Evolutionary conservation across 2,797 vertebrate genomes (phyloP).

Genomic region (Sebastes matsubarae): DNA sequence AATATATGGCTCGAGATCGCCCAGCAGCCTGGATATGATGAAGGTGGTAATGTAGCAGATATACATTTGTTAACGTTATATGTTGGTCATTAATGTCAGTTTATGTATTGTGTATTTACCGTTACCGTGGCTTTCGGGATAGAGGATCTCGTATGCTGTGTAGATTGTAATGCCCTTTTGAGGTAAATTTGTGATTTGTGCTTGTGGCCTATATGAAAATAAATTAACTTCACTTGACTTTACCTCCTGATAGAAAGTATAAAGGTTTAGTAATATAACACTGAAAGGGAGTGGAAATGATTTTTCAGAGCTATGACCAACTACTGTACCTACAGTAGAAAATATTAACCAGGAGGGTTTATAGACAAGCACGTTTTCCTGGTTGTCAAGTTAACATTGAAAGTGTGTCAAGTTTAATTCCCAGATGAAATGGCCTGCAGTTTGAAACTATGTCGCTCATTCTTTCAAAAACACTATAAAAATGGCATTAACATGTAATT

Average conservation of each 20-base stretch:
- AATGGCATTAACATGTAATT: neutral
- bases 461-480: neutral
- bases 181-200: neutral
- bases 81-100: too few species aligned
- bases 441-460: neutral
- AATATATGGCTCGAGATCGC: too few species aligned
- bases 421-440: neutral
- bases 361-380: neutral
- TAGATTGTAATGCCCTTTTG: neutral
- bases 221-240: neutral
- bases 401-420: neutral
- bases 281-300: neutral
- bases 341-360: conserved; percentile 18
- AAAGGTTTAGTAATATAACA: neutral
- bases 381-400: neutral
- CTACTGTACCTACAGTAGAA: neutral
- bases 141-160: neutral
- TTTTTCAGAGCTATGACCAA: neutral
- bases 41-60: too few species aligned
- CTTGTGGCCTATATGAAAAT: neutral
- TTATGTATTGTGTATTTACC: too few species aligned
- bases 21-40: too few species aligned
- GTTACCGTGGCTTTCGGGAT: neutral
- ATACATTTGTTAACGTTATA: too few species aligned
- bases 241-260: neutral